phyloP scores from a whole-genome alignment of 2,113 vertebrate species.

The Vanacampus margaritifer region DNA sequence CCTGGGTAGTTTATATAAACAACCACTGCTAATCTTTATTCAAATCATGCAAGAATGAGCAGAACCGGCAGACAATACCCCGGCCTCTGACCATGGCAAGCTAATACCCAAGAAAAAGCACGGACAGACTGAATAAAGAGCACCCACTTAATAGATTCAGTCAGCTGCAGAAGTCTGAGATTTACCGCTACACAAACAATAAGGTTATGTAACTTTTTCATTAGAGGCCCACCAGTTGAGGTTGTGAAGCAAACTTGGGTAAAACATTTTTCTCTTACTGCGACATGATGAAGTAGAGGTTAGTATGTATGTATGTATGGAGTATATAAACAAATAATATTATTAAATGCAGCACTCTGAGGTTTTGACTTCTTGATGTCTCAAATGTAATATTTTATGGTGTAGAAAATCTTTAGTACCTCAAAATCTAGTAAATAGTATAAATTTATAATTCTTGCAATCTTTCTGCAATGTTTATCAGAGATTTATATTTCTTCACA shows the following conservation, averaged over 20 bases:
- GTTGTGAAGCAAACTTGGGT: neutral
- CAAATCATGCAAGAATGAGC: constrained; percentile 61
- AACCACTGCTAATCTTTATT: constrained; percentile 59
- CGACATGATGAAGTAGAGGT: neutral
- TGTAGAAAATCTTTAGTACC: too few relatives aligned
- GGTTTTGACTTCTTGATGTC: too few relatives aligned
- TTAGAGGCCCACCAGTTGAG: constrained; percentile 15
- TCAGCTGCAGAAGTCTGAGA: constrained; percentile 37
- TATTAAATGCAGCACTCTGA: too few relatives aligned
- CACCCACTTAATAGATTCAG: constrained; percentile 31
- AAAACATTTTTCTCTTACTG: neutral
- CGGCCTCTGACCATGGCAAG: constrained; percentile 51
- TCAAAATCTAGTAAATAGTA: too few relatives aligned
- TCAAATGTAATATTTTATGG: too few relatives aligned
- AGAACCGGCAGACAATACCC: constrained; percentile 50
- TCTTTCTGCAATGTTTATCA: too few relatives aligned
- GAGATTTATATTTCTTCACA: too few relatives aligned
- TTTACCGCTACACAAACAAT: constrained; percentile 18
- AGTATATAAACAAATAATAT: too few relatives aligned
- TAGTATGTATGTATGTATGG: too few relatives aligned
- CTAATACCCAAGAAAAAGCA: constrained; percentile 54
- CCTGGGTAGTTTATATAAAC: constrained; percentile 51
- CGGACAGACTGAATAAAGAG: constrained; percentile 52
- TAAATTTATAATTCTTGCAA: too few relatives aligned
- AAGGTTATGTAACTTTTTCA: constrained; percentile 29